Evolutionary conservation across 2,888 invertebrate genomes (phyloP).

Genomic region (Galerucella pusilla): DNA sequence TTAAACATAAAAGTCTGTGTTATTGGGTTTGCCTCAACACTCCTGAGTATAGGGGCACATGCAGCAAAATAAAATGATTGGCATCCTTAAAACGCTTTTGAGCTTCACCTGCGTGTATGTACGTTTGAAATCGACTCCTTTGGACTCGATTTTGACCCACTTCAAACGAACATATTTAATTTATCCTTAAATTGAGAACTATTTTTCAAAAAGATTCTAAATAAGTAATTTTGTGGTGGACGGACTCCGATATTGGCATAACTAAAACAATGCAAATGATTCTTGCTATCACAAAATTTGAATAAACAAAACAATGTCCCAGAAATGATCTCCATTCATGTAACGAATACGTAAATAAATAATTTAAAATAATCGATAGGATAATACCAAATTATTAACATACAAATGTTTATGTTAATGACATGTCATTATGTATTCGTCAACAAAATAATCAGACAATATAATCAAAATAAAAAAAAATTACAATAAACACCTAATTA

Average conservation of each 20-base stretch:
- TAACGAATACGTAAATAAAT: slow-evolving; percentile 3
- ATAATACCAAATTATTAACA: slow-evolving; percentile 8
- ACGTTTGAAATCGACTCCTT: no score
- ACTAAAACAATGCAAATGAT: not conserved
- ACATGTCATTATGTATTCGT: slow-evolving; percentile 12
- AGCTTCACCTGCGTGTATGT: no score
- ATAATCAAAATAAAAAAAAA: slow-evolving; percentile 23
- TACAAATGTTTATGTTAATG: slow-evolving; percentile 23
- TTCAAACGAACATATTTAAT: no score
- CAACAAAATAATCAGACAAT: slow-evolving; percentile 26
- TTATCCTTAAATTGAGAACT: no score
- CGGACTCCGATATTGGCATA: not conserved
- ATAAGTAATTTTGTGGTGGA: no score
- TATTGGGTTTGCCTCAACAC: no score
- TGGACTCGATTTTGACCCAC: no score
- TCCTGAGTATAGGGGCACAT: no score
- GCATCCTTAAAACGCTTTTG: no score
- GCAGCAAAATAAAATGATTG: no score
- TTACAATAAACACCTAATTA: slow-evolving; percentile 20
- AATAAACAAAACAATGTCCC: slow-evolving; percentile 2
- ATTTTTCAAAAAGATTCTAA: no score
- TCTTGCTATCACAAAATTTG: not conserved
- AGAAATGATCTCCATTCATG: slow-evolving; percentile 13
- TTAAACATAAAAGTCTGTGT: no score
- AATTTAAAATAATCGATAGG: slow-evolving; percentile 12